Evolutionary conservation across 1,140 invertebrate species (phyloP), one percentile per base, ranked within the genome.

Genomic region (Diabrotica virgifera): DNA sequence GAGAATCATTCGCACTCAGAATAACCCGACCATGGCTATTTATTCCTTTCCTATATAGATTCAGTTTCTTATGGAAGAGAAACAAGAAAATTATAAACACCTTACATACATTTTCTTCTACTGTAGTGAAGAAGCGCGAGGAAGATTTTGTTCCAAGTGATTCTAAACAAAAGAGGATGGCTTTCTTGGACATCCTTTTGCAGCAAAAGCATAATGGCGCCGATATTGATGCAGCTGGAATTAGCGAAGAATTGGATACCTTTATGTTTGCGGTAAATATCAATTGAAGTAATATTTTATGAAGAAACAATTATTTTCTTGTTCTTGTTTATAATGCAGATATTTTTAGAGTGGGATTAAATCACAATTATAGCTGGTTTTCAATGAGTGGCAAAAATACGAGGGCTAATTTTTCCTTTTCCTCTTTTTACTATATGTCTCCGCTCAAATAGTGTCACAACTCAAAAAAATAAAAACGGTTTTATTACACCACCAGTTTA

Each of bases 171-270:
- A 85, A 83, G 73, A 78, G 84, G 63, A 71, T 88, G 35, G 89
- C 89, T 4, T 92, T 94, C 76, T 80, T 94, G 56, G 91, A 93
- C 79, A 78, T 90, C 51, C 75, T 92, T 9, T 82, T 92, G 36
- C 81, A 86, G 72, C 81, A 81, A 61, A 84, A 83, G 66, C 6
- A 46, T n/a, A 78, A 84, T 14, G 85, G 82, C 9, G 77, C 78
- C 6, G 75, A 78, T 7, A 78, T 92, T 11, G 79, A 83, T 0
- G 82, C 87, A 67, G 84, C 86, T 65, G 86, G 90, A 72, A 91
- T 94, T 57, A 81, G 89, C 56, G 91, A 94, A 77, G 92, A 94
- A 81, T 90, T 93, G 5, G 91, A 94, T 73, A 94, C 92, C 6
- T 94, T 94, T 73, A 92, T 90, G 85, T 91, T 91, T 79, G 89